These are phyloP conservation scores for Schrankia costaestrigalis DNA, from an alignment of 2,888 invertebrate species.

Conservation along the genomic window DNA sequence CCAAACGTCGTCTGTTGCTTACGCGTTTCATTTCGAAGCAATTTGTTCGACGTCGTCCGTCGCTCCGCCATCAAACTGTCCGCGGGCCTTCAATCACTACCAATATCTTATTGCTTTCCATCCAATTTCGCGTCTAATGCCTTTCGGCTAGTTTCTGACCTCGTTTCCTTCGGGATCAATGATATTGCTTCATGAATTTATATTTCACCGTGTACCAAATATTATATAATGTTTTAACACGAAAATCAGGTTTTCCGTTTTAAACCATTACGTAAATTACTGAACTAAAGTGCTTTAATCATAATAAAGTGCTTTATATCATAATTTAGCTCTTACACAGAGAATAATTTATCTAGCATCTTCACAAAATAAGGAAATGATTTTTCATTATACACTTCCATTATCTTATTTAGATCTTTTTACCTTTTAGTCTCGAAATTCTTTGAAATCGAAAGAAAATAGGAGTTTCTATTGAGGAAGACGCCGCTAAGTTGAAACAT, in stretches of 20 bases:
- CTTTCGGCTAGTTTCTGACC: slow-evolving; percentile 28
- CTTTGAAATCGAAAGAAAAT: slow-evolving; percentile 16
- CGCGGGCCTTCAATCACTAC: slow-evolving; percentile 28
- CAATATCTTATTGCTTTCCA: slow-evolving; percentile 39
- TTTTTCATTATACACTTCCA: too few species aligned
- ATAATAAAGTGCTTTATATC: too few species aligned
- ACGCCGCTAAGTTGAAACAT: slow-evolving; percentile 22
- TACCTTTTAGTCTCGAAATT: slow-evolving; percentile 19
- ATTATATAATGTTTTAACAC: neutral
- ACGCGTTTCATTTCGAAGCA: slow-evolving; percentile 20
- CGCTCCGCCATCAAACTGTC: slow-evolving; percentile 14
- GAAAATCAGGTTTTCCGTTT: too few species aligned
- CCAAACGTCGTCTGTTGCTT: slow-evolving; percentile 20
- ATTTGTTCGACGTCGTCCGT: slow-evolving; percentile 23
- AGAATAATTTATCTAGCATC: too few species aligned
- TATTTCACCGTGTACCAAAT: neutral
- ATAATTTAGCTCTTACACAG: too few species aligned
- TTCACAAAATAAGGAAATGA: too few species aligned
- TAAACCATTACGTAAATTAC: too few species aligned
- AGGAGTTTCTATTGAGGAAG: slow-evolving; percentile 12
- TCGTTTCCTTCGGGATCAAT: slow-evolving; percentile 9
- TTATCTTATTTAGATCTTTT: too few species aligned
- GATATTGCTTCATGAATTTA: slow-evolving; percentile 4
- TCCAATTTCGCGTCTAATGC: slow-evolving; percentile 33
- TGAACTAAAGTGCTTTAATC: too few species aligned